A percentile compares a stretch with the other conserved stretches of the same genome.
Conservation (phyloP, 2,888 invertebrate species). For the Napeogenes sylphis region DNA sequence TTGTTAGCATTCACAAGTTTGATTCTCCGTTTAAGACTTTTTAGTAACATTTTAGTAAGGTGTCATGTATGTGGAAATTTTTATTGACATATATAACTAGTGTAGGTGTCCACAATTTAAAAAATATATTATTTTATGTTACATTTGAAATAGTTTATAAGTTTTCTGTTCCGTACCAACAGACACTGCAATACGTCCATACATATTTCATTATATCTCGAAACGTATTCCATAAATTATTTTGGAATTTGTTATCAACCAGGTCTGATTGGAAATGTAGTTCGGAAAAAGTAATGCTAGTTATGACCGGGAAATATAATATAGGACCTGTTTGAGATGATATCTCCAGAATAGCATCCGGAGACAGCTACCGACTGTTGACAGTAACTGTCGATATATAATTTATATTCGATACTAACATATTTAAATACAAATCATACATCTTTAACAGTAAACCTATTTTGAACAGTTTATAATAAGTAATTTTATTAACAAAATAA, state of each 20-base stretch:
- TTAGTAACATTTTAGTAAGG: no score
- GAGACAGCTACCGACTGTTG: slow-evolving; percentile 24
- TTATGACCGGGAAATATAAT: slow-evolving; percentile 32
- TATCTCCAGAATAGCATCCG: slow-evolving; percentile 25
- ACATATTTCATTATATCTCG: neutral
- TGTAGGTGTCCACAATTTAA: no score
- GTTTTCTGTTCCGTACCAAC: neutral
- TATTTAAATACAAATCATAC: no score
- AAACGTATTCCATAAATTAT: slow-evolving; percentile 2
- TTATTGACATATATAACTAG: no score
- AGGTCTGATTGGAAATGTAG: slow-evolving; percentile 25
- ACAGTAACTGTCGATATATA: slow-evolving; percentile 18
- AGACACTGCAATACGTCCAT: neutral
- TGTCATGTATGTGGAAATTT: no score
- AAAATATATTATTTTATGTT: no score
- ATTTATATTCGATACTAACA: no score
- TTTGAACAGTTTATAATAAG: slow-evolving; percentile 5
- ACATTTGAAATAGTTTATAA: no score
- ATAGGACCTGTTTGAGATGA: slow-evolving; percentile 28
- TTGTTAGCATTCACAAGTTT: neutral
- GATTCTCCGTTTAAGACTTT: no score
- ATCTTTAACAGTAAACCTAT: no score
- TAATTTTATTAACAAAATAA: slow-evolving; percentile 16
- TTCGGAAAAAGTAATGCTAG: slow-evolving; percentile 21
- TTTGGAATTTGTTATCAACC: neutral